These are phyloP conservation scores for Drosophila melanosoma DNA, from an alignment of 2,888 invertebrate species.

Conservation along the genomic window DNA sequence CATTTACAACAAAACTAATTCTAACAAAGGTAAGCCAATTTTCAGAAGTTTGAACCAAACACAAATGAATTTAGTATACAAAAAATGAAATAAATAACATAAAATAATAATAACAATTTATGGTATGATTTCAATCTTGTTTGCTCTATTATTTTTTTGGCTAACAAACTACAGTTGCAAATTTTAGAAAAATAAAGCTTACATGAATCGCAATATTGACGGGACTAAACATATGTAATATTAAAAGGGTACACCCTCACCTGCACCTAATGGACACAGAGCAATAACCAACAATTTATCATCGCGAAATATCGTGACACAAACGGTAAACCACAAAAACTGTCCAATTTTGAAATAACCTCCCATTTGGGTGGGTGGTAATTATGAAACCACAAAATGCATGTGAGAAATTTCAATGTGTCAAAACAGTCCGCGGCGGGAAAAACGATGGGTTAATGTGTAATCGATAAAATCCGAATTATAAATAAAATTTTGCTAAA, in stretches of 20 bases:
- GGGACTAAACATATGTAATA: not conserved
- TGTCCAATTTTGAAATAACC: slow-evolving; percentile 58
- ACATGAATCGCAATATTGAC: not conserved
- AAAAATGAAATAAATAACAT: not conserved
- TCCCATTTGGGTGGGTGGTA: slow-evolving; percentile 45
- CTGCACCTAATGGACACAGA: slow-evolving; percentile 16
- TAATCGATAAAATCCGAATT: slow-evolving; percentile 3
- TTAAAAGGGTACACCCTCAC: slow-evolving; percentile 3
- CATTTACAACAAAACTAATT: not conserved
- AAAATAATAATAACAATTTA: not conserved
- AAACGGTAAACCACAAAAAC: slow-evolving; percentile 60
- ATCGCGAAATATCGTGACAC: slow-evolving; percentile 42
- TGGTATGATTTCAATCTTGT: not conserved
- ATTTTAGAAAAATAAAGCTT: not conserved
- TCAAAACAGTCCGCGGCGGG: slow-evolving; percentile 20
- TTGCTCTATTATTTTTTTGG: not conserved
- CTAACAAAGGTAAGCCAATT: not conserved
- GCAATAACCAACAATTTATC: slow-evolving; percentile 59
- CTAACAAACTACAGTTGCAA: not conserved
- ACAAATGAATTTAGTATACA: not conserved
- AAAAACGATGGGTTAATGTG: not conserved
- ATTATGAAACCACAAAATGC: slow-evolving; percentile 57
- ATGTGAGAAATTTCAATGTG: slow-evolving; percentile 31
- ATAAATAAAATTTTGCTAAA: not conserved
- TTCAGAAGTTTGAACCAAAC: not conserved